Base-by-base conservation (phyloP, 64 coral and sea anemone genomes). In the Stylophora pistillata region DNA sequence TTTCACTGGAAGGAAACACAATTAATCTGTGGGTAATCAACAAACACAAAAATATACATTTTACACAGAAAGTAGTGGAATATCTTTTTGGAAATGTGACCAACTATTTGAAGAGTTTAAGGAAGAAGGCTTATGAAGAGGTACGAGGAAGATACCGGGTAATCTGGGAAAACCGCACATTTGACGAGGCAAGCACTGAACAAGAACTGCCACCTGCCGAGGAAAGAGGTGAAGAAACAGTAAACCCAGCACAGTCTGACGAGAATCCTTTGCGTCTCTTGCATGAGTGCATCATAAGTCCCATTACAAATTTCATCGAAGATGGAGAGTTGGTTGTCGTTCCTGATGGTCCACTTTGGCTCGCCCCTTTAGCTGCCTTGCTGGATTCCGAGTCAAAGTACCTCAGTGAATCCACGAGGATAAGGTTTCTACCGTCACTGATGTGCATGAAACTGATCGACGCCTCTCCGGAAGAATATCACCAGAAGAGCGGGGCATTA, bases 321-420 rank as follows among this genome's bases (percentile, higher is more conserved):
- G 55, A 28, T 13, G 55, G 25, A 1, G 53, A 76, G 33, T 27
- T 88, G 56, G 56, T 88, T 15, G 29, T 88, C 23, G 72, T 88
- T 7, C 69, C 86, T 3, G 86, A 88, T 88, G 86, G 86, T 63
- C 26, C 37, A 4, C 56, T 88, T 5, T 47, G 41, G 16, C 32
- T 88, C 16, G 56, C 65, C 16, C 86, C 86, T 1, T 88, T 27
- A 30, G 73, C 73, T 10, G 73, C 86, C 1, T 37, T 85, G 13
- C 37, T 85, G 15, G 82, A 85, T 68, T 58, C 26, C 5, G 30
- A 85, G 3, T 62, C 61, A 41, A 62, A 85, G 12, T 65, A 20
- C 20, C 30, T 47, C 37, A 47, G 37, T 47, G 37, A 47, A 47
- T 47, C 37, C 37, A 47, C 7, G 37, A 47, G 37, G 37, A 4